Conservation (phyloP, 1,140 invertebrate species). For the Cepaea nemoralis region DNA sequence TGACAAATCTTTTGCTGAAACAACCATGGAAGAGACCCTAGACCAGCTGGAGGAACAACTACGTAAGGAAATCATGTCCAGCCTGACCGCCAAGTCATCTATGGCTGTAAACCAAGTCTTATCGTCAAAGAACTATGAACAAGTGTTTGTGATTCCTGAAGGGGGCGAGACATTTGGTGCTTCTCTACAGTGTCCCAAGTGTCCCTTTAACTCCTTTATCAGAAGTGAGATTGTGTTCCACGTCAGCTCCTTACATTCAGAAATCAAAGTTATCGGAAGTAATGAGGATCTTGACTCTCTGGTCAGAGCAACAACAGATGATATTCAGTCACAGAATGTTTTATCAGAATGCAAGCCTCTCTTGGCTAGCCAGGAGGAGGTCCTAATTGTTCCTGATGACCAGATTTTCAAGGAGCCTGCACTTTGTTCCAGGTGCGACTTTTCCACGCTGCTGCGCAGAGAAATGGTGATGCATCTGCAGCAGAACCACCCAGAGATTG, state of each 20-base stretch:
- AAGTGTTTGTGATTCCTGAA: conserved; percentile 43
- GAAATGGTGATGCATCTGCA: conserved; percentile 48
- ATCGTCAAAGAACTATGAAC: conserved; percentile 6
- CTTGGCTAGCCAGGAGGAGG: conserved; percentile 32
- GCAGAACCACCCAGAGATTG: conserved; percentile 46
- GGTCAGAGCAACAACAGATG: conserved; percentile 20
- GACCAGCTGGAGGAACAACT: conserved; percentile 36
- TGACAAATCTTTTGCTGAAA: conserved; percentile 51
- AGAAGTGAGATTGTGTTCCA: conserved; percentile 43
- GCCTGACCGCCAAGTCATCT: not conserved
- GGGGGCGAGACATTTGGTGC: conserved; percentile 39
- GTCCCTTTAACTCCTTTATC: conserved; percentile 39
- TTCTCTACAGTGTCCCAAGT: conserved; percentile 47
- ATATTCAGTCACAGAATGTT: not conserved
- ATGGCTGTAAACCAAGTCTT: not conserved
- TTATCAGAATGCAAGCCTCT: not conserved
- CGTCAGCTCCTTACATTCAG: conserved; percentile 42
- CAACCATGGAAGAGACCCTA: conserved; percentile 44
- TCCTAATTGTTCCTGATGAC: conserved; percentile 48
- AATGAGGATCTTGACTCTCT: conserved; percentile 39
- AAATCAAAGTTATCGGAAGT: conserved; percentile 43
- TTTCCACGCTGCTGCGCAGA: conserved; percentile 41
- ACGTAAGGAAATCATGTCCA: conserved; percentile 33
- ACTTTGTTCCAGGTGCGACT: conserved; percentile 47
- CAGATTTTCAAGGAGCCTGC: conserved; percentile 45